Percentiles rank a stretch among this genome's conserved stretches.
Evolutionary conservation across 2,113 vertebrate species (phyloP).

Genomic region (Caranx melampygus): DNA sequence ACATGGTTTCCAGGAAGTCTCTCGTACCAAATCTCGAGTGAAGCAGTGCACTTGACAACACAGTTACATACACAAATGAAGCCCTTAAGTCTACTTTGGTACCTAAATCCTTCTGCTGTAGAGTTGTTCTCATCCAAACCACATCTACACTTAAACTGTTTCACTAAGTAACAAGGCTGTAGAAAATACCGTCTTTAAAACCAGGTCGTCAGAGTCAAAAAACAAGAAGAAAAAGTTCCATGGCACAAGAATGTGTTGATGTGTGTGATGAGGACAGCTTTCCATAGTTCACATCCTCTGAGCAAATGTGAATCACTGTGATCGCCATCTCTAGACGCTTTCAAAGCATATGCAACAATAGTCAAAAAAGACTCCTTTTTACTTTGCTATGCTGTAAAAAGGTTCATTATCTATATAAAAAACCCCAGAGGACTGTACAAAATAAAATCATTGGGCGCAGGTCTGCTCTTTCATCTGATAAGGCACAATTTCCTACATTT

Average conservation of each 20-base stretch:
- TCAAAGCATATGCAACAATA: constrained; percentile 53
- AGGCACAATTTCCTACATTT: constrained; percentile 87
- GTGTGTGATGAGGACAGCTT: constrained; percentile 21
- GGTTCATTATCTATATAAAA: constrained; percentile 66
- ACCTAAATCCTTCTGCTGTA: constrained; percentile 35
- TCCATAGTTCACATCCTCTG: constrained; percentile 26
- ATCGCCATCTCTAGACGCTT: constrained; percentile 30
- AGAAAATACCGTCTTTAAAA: constrained; percentile 55
- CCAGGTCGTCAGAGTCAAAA: constrained; percentile 6
- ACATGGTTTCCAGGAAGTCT: constrained; percentile 4
- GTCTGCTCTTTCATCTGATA: constrained; percentile 78
- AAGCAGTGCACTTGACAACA: constrained; percentile 1
- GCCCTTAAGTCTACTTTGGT: constrained; percentile 41
- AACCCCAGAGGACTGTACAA: constrained; percentile 71
- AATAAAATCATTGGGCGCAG: constrained; percentile 65
- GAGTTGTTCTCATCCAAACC: constrained; percentile 23
- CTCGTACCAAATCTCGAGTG: constrained; percentile 56
- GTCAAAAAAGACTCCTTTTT: constrained; percentile 52
- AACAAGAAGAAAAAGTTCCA: background rate
- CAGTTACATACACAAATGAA: constrained; percentile 12
- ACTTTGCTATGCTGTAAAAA: constrained; percentile 73
- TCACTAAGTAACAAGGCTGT: constrained; percentile 43
- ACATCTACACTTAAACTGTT: constrained; percentile 35
- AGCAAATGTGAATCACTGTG: background rate
- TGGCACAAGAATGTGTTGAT: constrained; percentile 31